Evolutionary conservation across 2,113 vertebrate genomes (phyloP).

Genomic region (Hemiscyllium ocellatum): DNA sequence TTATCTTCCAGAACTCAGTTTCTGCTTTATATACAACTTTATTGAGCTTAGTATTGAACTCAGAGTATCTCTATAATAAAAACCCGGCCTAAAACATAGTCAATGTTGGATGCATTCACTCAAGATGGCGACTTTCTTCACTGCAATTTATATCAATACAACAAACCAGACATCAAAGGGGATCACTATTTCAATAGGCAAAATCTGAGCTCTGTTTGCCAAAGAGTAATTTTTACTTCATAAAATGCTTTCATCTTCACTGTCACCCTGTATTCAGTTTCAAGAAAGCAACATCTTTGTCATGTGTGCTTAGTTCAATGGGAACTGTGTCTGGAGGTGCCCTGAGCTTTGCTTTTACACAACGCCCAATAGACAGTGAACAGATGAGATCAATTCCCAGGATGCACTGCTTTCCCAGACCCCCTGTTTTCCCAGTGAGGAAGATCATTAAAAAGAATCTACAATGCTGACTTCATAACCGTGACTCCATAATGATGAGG

Average conservation of each 20-base stretch:
- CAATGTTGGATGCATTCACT: background rate
- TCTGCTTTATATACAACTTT: background rate
- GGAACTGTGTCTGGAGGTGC: background rate
- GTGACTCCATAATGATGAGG: background rate
- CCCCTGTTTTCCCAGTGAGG: background rate
- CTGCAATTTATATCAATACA: background rate
- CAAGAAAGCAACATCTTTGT: background rate
- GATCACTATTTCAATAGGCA: background rate
- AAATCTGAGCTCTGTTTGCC: background rate
- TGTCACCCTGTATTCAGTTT: background rate
- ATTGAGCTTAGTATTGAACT: background rate
- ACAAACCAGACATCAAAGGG: too few species aligned
- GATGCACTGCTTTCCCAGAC: background rate
- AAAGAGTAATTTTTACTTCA: conserved; percentile 15
- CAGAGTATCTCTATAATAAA: background rate
- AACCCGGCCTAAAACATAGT: background rate
- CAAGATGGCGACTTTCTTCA: background rate
- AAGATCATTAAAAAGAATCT: background rate
- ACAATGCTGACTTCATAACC: background rate
- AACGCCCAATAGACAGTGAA: background rate
- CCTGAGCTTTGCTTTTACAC: background rate
- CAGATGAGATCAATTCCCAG: background rate
- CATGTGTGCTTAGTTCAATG: background rate
- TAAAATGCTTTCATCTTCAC: background rate
- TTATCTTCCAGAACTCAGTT: background rate